Conservation (phyloP, 2,888 invertebrate genomes). For the Parasteatoda lunata region DNA sequence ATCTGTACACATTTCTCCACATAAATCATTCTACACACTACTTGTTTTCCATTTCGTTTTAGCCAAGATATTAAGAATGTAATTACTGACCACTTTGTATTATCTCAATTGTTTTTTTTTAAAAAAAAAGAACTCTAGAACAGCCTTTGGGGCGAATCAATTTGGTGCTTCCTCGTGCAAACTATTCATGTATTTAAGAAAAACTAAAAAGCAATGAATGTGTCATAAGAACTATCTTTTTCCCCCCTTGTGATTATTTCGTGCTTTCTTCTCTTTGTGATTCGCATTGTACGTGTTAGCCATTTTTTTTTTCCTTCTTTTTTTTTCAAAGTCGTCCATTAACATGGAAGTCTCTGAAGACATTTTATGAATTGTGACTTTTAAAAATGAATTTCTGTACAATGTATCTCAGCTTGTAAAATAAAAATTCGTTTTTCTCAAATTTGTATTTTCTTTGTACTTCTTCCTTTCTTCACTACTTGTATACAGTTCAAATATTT, state of each 20-base stretch:
- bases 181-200: neutral
- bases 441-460: neutral
- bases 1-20: conserved; percentile 24
- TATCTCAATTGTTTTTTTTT: neutral
- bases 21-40: neutral
- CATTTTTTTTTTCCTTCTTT: conserved; percentile 9
- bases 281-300: conserved; percentile 28
- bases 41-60: conserved; percentile 15
- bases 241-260: conserved; percentile 8
- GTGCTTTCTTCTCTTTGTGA: conserved; percentile 39
- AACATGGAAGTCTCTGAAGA: too few relatives aligned
- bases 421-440: conserved; percentile 46
- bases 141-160: conserved; percentile 4
- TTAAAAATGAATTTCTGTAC: conserved; percentile 28
- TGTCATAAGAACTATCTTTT: conserved; percentile 6
- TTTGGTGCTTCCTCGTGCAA: conserved; percentile 41
- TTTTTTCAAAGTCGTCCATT: conserved; percentile 14
- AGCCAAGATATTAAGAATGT: neutral
- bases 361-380: conserved; percentile 36
- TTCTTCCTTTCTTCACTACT: neutral
- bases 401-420: conserved; percentile 44
- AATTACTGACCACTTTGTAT: neutral
- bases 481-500: too few relatives aligned
- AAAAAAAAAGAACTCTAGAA: neutral
- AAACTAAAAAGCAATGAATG: neutral